Percentiles rank a stretch among this genome's conserved stretches.
Evolutionary conservation across 2,113 vertebrate genomes (phyloP).

Genomic region (Muntiacus muntjak): DNA sequence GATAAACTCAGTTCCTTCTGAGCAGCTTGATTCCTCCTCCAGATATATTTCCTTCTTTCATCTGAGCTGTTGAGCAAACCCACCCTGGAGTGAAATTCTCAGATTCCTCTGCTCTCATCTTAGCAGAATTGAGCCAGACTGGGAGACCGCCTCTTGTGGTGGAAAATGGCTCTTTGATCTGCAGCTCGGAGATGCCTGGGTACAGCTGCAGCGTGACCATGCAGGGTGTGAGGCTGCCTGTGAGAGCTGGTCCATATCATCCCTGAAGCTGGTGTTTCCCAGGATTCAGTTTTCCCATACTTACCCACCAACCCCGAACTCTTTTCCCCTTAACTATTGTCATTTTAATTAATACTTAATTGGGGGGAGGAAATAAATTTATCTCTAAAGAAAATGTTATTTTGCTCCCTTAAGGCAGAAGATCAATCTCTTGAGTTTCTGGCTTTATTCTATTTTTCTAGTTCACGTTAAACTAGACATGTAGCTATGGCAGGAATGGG

Average conservation of each 20-base stretch:
- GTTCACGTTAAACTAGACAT: neutral
- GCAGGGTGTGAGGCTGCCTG: neutral
- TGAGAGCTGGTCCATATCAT: fast-evolving
- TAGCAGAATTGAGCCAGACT: neutral
- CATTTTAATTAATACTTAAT: neutral
- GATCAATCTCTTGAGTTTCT: neutral
- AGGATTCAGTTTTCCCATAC: neutral
- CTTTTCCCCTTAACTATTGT: too few species aligned
- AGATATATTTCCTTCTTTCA: neutral
- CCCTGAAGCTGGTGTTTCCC: neutral
- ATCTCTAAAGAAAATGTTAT: neutral
- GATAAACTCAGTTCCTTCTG: neutral
- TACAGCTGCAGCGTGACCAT: neutral
- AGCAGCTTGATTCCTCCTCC: neutral
- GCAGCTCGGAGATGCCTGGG: neutral
- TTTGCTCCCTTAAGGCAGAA: neutral
- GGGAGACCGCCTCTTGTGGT: neutral
- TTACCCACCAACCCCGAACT: too few species aligned
- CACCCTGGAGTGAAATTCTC: neutral
- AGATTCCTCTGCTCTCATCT: neutral
- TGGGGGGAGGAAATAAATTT: neutral
- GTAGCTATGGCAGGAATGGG: neutral
- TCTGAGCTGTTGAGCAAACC: neutral
- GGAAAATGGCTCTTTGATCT: neutral
- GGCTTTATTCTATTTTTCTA: neutral